Percentiles rank a stretch among this genome's conserved stretches.
phyloP scores from a whole-genome alignment of 35 echinoderm and acorn worm genomes.

The Ophiothrix spiculata region DNA sequence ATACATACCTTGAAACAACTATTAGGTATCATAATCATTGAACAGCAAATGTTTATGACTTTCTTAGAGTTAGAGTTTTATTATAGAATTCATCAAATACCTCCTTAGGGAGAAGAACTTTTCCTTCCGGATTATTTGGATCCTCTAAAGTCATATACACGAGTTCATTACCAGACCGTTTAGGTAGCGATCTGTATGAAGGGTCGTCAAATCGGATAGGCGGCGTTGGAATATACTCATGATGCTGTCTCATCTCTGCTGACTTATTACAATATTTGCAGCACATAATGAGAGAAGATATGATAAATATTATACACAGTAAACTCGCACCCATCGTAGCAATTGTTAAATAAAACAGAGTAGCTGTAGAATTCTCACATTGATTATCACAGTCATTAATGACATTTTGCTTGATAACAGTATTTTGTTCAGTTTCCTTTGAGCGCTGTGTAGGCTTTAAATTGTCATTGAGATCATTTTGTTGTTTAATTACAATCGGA shows the following conservation, averaged over 20 bases:
- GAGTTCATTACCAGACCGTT: neutral
- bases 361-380: neutral
- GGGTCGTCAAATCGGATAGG: neutral
- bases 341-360: neutral
- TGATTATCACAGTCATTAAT: neutral
- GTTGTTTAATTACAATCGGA: neutral
- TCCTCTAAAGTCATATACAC: neutral
- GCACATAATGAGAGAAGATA: neutral
- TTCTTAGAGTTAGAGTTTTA: neutral
- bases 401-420: neutral
- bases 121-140: slow-evolving; percentile 1
- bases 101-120: neutral
- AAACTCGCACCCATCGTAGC: neutral
- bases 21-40: too few species aligned
- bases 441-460: neutral
- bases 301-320: neutral
- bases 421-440: neutral
- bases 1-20: too few species aligned
- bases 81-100: slow-evolving; percentile 6
- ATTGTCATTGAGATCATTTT: neutral
- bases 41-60: too few species aligned
- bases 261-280: neutral
- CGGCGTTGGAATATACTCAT: neutral
- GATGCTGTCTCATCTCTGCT: neutral
- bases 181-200: neutral